Base-by-base conservation (phyloP, 2,113 vertebrate species). In the Axis porcinus region DNA sequence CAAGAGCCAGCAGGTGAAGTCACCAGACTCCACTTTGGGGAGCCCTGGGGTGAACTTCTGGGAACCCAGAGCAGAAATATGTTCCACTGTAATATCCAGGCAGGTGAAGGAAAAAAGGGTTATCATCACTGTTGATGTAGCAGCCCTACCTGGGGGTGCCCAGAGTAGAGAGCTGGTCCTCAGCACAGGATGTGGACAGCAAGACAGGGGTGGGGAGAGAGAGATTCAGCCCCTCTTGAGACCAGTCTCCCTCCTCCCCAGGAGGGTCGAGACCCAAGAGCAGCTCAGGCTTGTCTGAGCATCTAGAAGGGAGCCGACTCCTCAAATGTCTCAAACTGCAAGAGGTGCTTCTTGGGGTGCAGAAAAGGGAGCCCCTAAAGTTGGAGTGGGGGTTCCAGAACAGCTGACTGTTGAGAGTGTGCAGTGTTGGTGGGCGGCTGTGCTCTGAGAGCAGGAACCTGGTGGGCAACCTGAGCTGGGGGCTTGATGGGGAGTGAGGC, bases 131-230 rank as follows among this genome's bases (percentile, higher is more conserved):
- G 36, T 94, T 67, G 19, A 89, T 43, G 25, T 23, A 15, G 45
- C 33, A 50, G 45, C 55, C 82, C 82, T 54, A 3, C 7, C 19
- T 43, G 8, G 36, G 57, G n/a, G 5, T 27, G 15, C 52, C 43
- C 76, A 79, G 76, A 79, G 27, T 8, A 47, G 6, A 30, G 7
- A 27, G 40, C 40, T 45, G 3, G 21, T 30, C 76, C 23, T 4
- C 5, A 5, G 83, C 3, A 4, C 43, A 27, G 0, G 0, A 50
- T 6, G 11, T 30, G 17, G 23, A 82, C 27, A 16, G 43, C 67
- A 70, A 70, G n/a, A 21, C 1, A 17, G 14, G 78, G 9, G 30
- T 6, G 12, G 23, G 6, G 1, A 30, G 11, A 7, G 30, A 0
- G 6, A 40, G 45, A 23, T 16, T 21, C 45, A 13, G 16, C 16